These are phyloP conservation scores for Digitonthophagus gazella DNA, from an alignment of 2,888 invertebrate species.

Conservation along the genomic window DNA sequence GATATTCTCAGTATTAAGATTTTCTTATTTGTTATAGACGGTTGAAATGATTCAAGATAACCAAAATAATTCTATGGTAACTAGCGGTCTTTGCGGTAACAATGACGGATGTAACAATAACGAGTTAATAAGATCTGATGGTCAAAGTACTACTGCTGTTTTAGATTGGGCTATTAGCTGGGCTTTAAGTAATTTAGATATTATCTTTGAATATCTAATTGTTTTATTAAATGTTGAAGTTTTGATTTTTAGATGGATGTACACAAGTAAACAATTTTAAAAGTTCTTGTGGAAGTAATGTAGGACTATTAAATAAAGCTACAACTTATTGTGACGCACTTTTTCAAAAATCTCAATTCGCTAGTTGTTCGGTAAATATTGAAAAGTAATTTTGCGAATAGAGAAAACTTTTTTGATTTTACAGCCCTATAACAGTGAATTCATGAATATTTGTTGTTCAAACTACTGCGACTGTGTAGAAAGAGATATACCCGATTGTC, in stretches of 20 bases:
- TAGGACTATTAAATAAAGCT: not conserved
- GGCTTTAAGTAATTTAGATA: not conserved
- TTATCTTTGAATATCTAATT: too few relatives aligned
- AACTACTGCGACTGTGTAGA: slow-evolving; percentile 17
- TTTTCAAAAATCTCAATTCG: not conserved
- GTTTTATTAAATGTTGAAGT: not conserved
- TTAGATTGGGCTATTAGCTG: not conserved
- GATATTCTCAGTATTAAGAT: not conserved
- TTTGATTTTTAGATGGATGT: not conserved
- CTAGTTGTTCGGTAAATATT: not conserved
- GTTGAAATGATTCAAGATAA: slow-evolving; percentile 4
- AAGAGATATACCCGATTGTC: not conserved
- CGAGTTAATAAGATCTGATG: not conserved
- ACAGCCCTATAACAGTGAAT: too few relatives aligned
- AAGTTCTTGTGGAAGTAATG: not conserved
- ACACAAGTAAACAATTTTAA: too few relatives aligned
- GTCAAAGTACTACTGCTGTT: not conserved
- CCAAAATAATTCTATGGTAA: not conserved
- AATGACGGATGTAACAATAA: not conserved
- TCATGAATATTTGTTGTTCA: slow-evolving; percentile 3
- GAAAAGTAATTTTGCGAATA: not conserved
- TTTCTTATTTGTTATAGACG: not conserved
- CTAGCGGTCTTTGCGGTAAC: not conserved
- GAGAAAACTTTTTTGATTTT: too few relatives aligned
- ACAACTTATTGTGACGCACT: not conserved